Evolutionary conservation across 2,888 invertebrate species (phyloP).

Genomic region (Acrocyrtus sp.): DNA sequence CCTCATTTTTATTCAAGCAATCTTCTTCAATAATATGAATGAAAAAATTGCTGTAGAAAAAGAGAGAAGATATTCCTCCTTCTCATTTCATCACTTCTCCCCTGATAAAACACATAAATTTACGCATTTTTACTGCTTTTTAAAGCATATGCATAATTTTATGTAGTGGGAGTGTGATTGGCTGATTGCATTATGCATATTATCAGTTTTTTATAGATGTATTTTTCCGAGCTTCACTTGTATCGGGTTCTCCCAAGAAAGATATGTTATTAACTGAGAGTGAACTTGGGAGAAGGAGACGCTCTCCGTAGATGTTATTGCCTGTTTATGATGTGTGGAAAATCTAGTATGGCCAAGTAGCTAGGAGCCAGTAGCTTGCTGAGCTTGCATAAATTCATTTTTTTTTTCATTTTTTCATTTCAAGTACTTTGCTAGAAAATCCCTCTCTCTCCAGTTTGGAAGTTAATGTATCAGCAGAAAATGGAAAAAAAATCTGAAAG

Average conservation of each 20-base stretch:
- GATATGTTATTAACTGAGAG: neutral
- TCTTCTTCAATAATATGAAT: neutral
- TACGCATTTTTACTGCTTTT: neutral
- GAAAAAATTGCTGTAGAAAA: neutral
- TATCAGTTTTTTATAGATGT: neutral
- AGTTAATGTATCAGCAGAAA: too few relatives aligned
- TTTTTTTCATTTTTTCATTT: too few relatives aligned
- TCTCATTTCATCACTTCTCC: neutral
- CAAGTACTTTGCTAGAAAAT: too few relatives aligned
- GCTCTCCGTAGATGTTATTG: neutral
- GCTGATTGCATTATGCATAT: neutral
- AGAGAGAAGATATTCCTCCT: neutral
- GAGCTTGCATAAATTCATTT: neutral
- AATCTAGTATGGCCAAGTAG: neutral
- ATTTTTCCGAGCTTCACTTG: neutral
- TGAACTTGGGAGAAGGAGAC: too few relatives aligned
- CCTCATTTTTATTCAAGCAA: neutral
- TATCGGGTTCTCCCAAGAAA: neutral
- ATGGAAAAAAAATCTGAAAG: neutral
- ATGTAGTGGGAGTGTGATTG: neutral
- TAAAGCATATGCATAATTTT: neutral
- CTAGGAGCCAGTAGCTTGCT: neutral
- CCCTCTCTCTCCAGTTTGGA: neutral
- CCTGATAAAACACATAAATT: neutral
- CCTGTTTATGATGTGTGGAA: neutral